Conservation (phyloP, 2,888 invertebrate species). For the Epinotia ramella region DNA sequence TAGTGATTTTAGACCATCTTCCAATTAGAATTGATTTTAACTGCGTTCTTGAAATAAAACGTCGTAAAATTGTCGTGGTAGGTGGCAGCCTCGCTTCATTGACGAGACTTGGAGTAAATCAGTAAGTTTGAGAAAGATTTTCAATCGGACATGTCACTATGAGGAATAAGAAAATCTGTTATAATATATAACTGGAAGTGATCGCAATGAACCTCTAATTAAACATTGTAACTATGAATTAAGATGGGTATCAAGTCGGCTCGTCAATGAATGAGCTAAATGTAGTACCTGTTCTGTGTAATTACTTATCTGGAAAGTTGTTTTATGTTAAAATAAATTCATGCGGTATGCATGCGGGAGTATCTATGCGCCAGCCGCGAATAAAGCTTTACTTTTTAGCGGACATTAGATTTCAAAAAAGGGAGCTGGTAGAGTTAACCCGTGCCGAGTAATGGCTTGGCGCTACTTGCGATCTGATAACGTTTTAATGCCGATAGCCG, state of each 20-base stretch:
- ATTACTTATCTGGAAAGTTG: too few species aligned
- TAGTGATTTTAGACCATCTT: background rate
- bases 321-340: background rate
- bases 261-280: background rate
- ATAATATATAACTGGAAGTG: too few species aligned
- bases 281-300: too few species aligned
- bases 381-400: too few species aligned
- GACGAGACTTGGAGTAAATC: background rate
- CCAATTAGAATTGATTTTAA: conserved; percentile 6
- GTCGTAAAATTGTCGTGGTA: conserved; percentile 26
- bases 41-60: conserved; percentile 18
- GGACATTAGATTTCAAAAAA: too few species aligned
- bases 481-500: too few species aligned
- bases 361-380: background rate
- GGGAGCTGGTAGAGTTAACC: too few species aligned
- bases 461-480: too few species aligned
- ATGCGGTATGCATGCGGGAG: background rate
- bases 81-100: conserved; percentile 18
- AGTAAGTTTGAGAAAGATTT: conserved; percentile 1
- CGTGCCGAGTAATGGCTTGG: too few species aligned
- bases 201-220: background rate
- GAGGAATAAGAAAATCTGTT: background rate
- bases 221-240: background rate
- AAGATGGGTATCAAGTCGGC: too few species aligned
- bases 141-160: background rate